Evolutionary conservation across 2,113 vertebrate genomes (phyloP).

Genomic region (Pluvialis apricaria): DNA sequence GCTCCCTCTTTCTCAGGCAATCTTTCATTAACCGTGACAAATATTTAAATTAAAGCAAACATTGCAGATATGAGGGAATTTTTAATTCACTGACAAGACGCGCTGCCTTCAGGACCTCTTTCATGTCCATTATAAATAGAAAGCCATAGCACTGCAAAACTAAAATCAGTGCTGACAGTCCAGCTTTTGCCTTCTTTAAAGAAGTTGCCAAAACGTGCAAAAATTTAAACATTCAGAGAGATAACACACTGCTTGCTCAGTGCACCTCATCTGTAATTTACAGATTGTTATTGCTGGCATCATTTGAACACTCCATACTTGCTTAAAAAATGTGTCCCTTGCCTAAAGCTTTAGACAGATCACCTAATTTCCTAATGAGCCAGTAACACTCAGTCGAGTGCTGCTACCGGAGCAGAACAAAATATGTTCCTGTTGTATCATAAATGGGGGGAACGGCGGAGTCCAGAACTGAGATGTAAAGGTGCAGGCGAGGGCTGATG

Average conservation of each 20-base stretch:
- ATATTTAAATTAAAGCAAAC: slow-evolving; percentile 15
- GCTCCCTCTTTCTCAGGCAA: not conserved
- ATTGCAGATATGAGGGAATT: not conserved
- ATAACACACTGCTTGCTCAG: slow-evolving; percentile 12
- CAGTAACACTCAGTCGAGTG: not conserved
- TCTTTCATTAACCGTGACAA: not conserved
- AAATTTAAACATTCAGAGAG: slow-evolving; percentile 22
- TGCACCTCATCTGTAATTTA: slow-evolving; percentile 30
- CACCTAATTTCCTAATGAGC: not conserved
- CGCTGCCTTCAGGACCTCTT: not conserved
- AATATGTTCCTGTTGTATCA: not conserved
- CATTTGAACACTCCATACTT: not conserved
- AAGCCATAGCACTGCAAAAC: not conserved
- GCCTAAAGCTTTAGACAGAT: not conserved
- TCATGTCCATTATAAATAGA: slow-evolving; percentile 10
- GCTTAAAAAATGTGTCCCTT: not conserved
- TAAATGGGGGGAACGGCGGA: not conserved
- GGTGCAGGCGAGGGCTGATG: not conserved
- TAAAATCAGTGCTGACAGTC: not conserved
- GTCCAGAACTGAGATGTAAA: not conserved
- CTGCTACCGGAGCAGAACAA: not conserved
- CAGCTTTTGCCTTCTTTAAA: slow-evolving; percentile 4
- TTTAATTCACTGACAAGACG: slow-evolving; percentile 12
- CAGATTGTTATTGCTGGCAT: not conserved
- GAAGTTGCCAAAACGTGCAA: slow-evolving; percentile 1